Base-by-base conservation (phyloP, 2,888 invertebrate species). In the Hydrotaea diabolus region DNA sequence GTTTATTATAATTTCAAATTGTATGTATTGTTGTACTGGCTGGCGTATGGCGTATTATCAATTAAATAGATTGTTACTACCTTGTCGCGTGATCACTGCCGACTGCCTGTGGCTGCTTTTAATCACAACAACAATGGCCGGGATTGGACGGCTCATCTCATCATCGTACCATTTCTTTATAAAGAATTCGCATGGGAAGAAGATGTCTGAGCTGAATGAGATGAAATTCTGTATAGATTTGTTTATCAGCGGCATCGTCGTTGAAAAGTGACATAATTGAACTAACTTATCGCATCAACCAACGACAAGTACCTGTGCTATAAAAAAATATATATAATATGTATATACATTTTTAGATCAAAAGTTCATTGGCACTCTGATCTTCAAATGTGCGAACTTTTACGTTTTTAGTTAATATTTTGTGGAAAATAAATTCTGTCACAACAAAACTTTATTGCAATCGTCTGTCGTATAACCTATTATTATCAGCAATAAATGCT, bases 81-180 rank as follows among this genome's bases (percentile, higher is more conserved):
- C 64, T 84, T 79, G 76, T 84, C 78, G 84, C 84, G 84, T 84
- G 84, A 84, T 84, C 75, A 72, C 19, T 19, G 36, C 31, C 7
- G 31, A 4, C 31, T 31, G 31, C 3, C 7, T 31, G 3, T 64
- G 2, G 64, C 17, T 59, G 46, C 73, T 43, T 72, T 46, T 69
- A 69, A 49, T 69, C 21, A 46, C 69, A 69, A 46, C 69, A 46
- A 69, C 59, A 59, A 26, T 59, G 59, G 23, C 8, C 49, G 15
- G 49, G 39, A 4, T 11, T 39, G 31, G 31, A 2, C 9, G 13
- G 21, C 55, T 69, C 69, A 43, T 69, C 46, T 46, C 69, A 69
- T 19, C 43, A 69, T 69, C 69, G n/a, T 39, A 39, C 43, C 66
- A 66, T 66, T 66, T 43, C 39, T 3, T 39, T 66, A 66, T 31